These are phyloP conservation scores for Balaeniceps rex DNA, from an alignment of 2,113 vertebrate species.

Conservation along the genomic window DNA sequence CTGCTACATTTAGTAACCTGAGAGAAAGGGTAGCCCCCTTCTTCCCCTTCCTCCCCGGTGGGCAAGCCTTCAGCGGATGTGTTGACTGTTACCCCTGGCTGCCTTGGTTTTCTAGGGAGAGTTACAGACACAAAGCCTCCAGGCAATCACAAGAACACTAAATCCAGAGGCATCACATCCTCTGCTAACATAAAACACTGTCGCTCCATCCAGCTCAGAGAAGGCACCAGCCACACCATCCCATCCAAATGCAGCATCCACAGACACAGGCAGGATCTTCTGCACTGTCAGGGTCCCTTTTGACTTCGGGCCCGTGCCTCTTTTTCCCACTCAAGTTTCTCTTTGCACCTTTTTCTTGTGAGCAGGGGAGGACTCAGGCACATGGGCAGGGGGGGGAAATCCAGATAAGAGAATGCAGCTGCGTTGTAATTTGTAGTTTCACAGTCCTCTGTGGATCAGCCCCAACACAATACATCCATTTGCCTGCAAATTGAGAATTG, in stretches of 20 bases:
- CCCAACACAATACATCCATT: slow-evolving; percentile 70
- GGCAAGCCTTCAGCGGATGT: neutral
- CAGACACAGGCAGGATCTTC: neutral
- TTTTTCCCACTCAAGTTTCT: neutral
- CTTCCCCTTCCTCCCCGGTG: neutral
- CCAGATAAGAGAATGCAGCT: slow-evolving; percentile 51
- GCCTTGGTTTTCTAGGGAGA: neutral
- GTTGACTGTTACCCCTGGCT: neutral
- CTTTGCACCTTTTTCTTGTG: neutral
- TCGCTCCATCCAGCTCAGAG: neutral
- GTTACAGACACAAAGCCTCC: neutral
- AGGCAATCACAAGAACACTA: neutral
- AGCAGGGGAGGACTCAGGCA: neutral
- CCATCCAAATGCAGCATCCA: neutral
- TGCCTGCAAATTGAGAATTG: slow-evolving; percentile 71
- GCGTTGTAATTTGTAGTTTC: slow-evolving; percentile 67
- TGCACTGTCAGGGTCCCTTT: neutral
- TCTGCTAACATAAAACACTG: neutral
- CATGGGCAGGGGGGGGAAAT: neutral
- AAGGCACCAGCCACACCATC: neutral
- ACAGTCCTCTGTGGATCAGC: slow-evolving; percentile 63
- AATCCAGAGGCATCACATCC: neutral
- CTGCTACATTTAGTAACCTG: neutral
- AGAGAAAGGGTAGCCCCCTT: neutral
- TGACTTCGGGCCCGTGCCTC: neutral